A percentile compares a stretch with the other conserved stretches of the same genome.
Conservation (phyloP, 2,888 invertebrate genomes). For the Dicyrtoma fusca region DNA sequence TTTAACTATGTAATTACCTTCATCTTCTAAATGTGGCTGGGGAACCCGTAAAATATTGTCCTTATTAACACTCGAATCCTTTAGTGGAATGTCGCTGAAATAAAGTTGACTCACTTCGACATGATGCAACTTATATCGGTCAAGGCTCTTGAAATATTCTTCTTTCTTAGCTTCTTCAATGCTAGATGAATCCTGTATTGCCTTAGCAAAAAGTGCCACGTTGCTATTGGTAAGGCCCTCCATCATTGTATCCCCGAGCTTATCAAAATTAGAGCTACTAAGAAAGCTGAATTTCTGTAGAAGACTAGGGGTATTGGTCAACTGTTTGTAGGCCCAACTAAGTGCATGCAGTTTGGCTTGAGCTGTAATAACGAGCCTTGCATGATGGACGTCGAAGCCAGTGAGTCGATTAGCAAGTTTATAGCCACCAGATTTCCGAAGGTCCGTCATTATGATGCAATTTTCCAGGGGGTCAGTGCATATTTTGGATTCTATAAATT, state of each 20-base stretch:
- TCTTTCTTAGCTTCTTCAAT: not conserved
- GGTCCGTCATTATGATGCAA: slow-evolving; percentile 33
- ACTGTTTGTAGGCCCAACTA: slow-evolving; percentile 30
- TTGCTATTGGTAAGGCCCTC: not conserved
- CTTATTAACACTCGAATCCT: not conserved
- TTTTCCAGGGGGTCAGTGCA: slow-evolving; percentile 6
- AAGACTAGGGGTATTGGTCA: not conserved
- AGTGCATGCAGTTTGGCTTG: slow-evolving; percentile 27
- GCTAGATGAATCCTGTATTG: not conserved
- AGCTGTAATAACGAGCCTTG: slow-evolving; percentile 13
- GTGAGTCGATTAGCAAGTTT: slow-evolving; percentile 21
- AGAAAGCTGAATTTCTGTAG: slow-evolving; percentile 10
- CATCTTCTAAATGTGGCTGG: not conserved
- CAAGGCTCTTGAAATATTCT: not conserved
- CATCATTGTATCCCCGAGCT: not conserved
- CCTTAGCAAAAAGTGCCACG: not conserved
- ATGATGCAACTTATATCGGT: too few relatives aligned
- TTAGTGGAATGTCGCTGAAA: not conserved
- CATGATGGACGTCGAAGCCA: slow-evolving; percentile 27
- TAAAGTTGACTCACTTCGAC: not conserved
- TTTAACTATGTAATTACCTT: not conserved
- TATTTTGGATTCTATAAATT: not conserved
- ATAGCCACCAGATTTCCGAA: slow-evolving; percentile 3
- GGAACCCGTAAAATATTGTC: slow-evolving; percentile 19
- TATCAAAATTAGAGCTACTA: not conserved